Conservation (phyloP, 37 sponge, comb jelly and placozoan genomes). For the Bolinopsis microptera region DNA sequence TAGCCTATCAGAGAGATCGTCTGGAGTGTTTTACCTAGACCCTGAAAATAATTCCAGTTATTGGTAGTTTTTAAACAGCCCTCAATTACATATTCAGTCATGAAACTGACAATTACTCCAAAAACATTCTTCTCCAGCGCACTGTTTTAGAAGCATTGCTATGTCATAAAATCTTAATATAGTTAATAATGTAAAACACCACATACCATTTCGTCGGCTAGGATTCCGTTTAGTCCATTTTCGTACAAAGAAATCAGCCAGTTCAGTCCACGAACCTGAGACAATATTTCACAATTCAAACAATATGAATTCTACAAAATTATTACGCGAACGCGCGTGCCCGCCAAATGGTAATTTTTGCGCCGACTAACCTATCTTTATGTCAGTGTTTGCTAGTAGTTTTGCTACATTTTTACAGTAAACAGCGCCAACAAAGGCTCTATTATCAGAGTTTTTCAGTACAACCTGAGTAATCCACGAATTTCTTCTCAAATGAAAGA, state of each 20-base stretch:
- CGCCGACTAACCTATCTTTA: neutral
- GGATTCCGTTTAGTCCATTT: slow-evolving; percentile 95
- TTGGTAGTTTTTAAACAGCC: too few relatives aligned
- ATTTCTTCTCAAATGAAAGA: neutral
- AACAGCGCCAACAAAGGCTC: neutral
- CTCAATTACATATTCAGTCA: too few relatives aligned
- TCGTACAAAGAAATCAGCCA: slow-evolving; percentile 98
- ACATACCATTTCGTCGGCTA: slow-evolving; percentile 99
- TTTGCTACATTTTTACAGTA: neutral
- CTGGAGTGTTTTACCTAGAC: slow-evolving; percentile 97
- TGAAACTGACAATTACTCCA: too few relatives aligned
- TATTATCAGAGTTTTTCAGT: too few relatives aligned
- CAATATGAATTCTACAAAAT: neutral
- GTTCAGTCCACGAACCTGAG: slow-evolving; percentile 94
- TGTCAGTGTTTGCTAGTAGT: neutral
- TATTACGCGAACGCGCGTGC: neutral
- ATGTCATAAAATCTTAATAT: too few relatives aligned
- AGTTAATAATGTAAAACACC: too few relatives aligned
- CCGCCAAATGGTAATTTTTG: neutral
- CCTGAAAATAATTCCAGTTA: slow-evolving; percentile 75
- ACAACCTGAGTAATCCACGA: too few relatives aligned
- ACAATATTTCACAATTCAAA: too few relatives aligned
- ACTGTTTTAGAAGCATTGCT: too few relatives aligned
- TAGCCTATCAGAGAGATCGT: slow-evolving; percentile 96
- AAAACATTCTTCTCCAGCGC: too few relatives aligned